A percentile compares a stretch with the other conserved stretches of the same genome.
Evolutionary conservation across 2,888 invertebrate genomes (phyloP).

Genomic region (Noctua comes): DNA sequence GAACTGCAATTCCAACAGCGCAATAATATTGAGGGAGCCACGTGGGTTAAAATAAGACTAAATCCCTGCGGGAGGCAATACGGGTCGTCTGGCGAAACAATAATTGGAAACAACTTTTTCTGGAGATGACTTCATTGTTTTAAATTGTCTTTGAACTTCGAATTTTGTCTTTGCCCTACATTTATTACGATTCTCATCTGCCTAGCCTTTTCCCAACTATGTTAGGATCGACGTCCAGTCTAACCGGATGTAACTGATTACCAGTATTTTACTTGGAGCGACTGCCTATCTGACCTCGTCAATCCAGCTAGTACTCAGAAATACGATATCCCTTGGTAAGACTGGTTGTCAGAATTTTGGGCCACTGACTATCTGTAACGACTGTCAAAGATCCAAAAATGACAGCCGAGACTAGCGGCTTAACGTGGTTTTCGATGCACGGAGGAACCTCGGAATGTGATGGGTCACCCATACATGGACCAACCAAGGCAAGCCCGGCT

Average conservation of each 20-base stretch:
- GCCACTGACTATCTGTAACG: no score
- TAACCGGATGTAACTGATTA: background rate
- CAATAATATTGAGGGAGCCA: no score
- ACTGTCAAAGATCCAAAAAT: no score
- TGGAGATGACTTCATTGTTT: constrained; percentile 18
- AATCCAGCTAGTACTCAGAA: no score
- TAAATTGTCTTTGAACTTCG: background rate
- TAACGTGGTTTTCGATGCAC: no score
- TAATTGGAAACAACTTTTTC: constrained; percentile 26
- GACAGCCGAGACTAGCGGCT: no score
- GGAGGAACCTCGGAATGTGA: no score
- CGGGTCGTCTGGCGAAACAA: constrained; percentile 38
- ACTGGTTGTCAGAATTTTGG: no score
- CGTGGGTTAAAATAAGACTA: constrained; percentile 47
- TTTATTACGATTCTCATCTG: background rate
- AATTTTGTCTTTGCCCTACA: background rate
- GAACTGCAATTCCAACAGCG: no score
- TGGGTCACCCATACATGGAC: no score
- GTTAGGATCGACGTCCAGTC: background rate
- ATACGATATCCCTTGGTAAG: no score
- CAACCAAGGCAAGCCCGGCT: no score
- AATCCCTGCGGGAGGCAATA: constrained; percentile 44
- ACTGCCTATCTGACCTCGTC: background rate
- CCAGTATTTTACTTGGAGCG: background rate
- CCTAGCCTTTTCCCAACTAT: background rate